phyloP scores from a whole-genome alignment of 2,888 invertebrate genomes.

The Spisula solida region DNA sequence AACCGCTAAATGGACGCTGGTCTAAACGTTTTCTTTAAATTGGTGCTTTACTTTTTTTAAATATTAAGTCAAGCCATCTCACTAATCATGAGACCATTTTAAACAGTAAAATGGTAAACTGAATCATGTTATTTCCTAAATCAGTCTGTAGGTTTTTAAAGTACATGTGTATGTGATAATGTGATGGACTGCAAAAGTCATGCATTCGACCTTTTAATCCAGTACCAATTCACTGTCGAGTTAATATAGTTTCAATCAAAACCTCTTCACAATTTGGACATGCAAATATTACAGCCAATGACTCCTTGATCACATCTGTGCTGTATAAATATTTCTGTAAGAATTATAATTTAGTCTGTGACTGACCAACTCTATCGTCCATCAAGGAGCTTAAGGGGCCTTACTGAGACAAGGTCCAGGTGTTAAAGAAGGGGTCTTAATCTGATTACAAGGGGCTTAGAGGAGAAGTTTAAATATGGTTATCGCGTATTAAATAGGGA shows the following conservation, averaged over 20 bases:
- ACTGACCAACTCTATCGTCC: constrained; percentile 6
- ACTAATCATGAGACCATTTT: no score
- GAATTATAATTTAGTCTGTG: not conserved
- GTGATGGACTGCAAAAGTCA: not conserved
- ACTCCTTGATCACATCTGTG: not conserved
- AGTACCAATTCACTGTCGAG: not conserved
- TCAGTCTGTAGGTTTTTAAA: no score
- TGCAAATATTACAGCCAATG: not conserved
- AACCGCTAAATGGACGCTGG: no score
- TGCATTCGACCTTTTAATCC: not conserved
- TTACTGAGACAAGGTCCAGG: constrained; percentile 48
- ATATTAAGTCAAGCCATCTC: no score
- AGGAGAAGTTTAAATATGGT: constrained; percentile 62
- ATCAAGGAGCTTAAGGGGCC: constrained; percentile 43
- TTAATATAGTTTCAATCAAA: not conserved
- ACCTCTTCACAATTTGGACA: not conserved
- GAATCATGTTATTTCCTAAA: no score
- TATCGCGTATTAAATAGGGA: constrained; percentile 47
- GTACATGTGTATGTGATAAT: no score
- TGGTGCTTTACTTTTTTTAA: no score
- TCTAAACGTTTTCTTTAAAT: no score
- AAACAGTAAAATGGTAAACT: no score
- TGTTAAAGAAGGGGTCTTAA: constrained; percentile 57
- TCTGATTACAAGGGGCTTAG: constrained; percentile 52
- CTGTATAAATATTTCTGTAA: not conserved